Percentiles rank a stretch among this genome's conserved stretches.
These are phyloP conservation scores for Ceuthmochares aereus DNA, from an alignment of 2,113 vertebrate species.

Conservation along the genomic window DNA sequence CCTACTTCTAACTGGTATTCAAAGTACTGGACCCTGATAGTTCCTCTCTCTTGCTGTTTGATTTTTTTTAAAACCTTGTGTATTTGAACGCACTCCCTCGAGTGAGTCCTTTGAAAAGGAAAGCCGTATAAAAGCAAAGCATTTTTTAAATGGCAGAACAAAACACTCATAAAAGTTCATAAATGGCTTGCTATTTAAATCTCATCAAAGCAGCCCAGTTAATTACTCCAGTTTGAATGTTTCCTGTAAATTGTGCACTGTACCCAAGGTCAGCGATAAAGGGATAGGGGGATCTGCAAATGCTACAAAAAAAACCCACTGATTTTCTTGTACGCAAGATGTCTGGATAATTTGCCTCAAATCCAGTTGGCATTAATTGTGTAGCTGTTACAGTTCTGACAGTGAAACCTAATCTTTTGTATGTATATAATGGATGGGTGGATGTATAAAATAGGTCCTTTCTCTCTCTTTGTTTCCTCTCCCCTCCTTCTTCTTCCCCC, in stretches of 20 bases:
- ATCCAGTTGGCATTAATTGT: background rate
- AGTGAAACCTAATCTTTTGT: background rate
- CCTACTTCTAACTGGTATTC: constrained; percentile 53
- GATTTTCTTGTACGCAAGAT: background rate
- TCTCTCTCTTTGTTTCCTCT: background rate
- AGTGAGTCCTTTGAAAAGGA: constrained; percentile 75
- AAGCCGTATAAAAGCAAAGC: constrained; percentile 71
- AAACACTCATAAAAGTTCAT: constrained; percentile 78
- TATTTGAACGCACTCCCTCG: constrained; percentile 78
- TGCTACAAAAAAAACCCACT: background rate
- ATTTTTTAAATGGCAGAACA: constrained; percentile 70
- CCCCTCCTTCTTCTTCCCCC: background rate
- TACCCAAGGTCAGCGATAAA: constrained; percentile 68
- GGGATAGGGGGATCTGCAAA: constrained; percentile 35
- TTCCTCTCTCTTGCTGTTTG: constrained; percentile 27
- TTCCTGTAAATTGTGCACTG: constrained; percentile 65
- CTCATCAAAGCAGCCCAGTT: constrained; percentile 77
- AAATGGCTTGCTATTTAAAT: constrained; percentile 77
- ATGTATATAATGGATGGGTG: rapidly evolving
- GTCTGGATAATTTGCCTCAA: background rate
- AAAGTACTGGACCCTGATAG: constrained; percentile 62
- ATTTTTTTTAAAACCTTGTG: constrained; percentile 59
- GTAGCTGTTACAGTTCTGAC: background rate
- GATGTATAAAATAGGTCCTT: rapidly evolving
- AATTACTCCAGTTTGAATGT: constrained; percentile 79